These are phyloP conservation scores for Myotis davidii DNA, from an alignment of 2,113 vertebrate genomes.

Conservation along the genomic window DNA sequence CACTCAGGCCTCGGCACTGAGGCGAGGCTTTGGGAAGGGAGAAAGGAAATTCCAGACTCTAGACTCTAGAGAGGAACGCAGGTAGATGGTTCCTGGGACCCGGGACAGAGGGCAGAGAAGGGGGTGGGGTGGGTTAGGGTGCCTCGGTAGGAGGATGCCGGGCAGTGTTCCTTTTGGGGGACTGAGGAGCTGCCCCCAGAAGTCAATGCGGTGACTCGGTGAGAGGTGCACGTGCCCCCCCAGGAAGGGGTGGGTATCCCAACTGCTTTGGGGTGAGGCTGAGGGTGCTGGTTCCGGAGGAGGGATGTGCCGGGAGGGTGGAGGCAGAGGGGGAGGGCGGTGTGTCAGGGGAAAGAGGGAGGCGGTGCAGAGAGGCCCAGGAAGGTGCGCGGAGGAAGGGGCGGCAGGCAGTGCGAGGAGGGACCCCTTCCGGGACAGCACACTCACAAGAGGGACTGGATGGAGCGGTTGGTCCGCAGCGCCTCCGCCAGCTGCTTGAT, in stretches of 20 bases:
- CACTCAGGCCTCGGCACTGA: not conserved
- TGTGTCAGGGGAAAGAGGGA: not conserved
- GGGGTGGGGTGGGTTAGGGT: not conserved
- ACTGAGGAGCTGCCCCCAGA: not conserved
- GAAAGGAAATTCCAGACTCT: slow-evolving; percentile 14
- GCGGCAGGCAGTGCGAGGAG: not conserved
- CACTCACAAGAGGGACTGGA: slow-evolving; percentile 98
- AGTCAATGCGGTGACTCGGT: not conserved
- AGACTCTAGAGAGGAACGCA: not conserved
- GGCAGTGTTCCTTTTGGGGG: not conserved
- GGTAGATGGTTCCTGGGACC: not conserved
- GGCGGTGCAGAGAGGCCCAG: not conserved
- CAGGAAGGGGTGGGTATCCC: slow-evolving; percentile 70
- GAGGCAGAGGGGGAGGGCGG: not conserved
- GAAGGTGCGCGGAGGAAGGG: not conserved
- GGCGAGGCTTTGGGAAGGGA: not conserved
- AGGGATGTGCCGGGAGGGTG: slow-evolving; percentile 2
- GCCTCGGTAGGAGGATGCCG: not conserved
- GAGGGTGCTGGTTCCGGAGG: not conserved
- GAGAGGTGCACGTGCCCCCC: not conserved
- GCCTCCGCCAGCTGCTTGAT: slow-evolving; percentile 94
- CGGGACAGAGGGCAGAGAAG: not conserved
- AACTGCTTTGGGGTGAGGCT: not conserved
- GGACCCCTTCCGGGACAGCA: slow-evolving; percentile 13
- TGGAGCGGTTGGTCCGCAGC: slow-evolving; percentile 93